phyloP scores from a whole-genome alignment of 2,113 vertebrate genomes.

The Chiloscyllium plagiosum region DNA sequence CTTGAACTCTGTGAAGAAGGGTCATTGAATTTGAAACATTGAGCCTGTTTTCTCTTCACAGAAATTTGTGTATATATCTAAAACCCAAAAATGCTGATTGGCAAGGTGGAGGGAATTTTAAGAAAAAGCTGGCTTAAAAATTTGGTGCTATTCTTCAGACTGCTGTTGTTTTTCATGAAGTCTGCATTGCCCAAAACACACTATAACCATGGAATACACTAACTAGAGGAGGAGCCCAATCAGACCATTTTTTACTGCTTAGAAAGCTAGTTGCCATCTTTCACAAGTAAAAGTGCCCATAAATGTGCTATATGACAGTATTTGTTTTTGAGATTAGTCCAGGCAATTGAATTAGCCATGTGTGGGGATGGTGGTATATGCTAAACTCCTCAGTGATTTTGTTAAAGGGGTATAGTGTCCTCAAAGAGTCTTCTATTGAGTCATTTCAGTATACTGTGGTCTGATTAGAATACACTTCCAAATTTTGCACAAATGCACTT shows the following conservation, averaged over 20 bases:
- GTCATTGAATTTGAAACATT: too few species aligned
- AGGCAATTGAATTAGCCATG: not conserved
- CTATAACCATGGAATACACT: not conserved
- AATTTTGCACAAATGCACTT: not conserved
- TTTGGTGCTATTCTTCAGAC: not conserved
- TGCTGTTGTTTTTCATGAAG: not conserved
- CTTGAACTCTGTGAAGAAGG: too few species aligned
- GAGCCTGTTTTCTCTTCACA: too few species aligned
- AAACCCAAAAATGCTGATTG: not conserved
- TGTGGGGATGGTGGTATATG: not conserved
- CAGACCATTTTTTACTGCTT: not conserved
- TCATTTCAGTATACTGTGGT: not conserved
- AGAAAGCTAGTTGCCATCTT: not conserved
- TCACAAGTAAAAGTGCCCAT: not conserved
- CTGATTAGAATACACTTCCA: not conserved
- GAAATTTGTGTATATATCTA: too few species aligned
- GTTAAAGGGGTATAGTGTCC: not conserved
- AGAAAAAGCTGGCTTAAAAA: not conserved
- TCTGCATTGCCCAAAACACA: not conserved
- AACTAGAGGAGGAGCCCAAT: not conserved
- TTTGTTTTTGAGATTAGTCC: not conserved
- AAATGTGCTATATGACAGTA: not conserved
- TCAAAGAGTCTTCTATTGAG: not conserved
- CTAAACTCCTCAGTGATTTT: not conserved
- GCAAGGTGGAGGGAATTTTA: not conserved